Evolutionary conservation across 2,113 vertebrate species (phyloP).

Genomic region (Pelobates fuscus): DNA sequence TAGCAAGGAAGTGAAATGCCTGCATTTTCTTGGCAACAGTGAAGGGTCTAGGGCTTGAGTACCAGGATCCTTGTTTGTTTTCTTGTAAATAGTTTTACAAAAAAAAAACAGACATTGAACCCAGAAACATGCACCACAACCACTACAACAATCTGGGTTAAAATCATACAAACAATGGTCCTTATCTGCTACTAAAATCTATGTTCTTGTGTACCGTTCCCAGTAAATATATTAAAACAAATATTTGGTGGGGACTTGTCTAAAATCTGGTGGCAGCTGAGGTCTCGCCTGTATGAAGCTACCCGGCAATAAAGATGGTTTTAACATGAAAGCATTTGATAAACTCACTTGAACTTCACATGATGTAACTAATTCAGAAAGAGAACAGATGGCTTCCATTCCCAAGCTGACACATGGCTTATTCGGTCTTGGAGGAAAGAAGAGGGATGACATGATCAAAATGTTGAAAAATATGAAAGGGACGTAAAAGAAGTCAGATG

Average conservation of each 20-base stretch:
- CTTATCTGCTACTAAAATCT: too few species aligned
- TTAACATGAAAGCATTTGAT: not conserved
- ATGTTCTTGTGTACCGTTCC: not conserved
- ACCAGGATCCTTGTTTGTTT: too few species aligned
- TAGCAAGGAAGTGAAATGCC: too few species aligned
- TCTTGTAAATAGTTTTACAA: too few species aligned
- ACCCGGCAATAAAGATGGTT: too few species aligned
- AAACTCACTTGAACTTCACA: slow-evolving; percentile 28
- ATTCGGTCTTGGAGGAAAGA: not conserved
- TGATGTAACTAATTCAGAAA: not conserved
- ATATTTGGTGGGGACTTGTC: not conserved
- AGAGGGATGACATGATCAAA: not conserved
- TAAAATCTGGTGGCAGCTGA: not conserved
- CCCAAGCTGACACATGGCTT: not conserved
- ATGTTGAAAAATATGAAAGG: not conserved
- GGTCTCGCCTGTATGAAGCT: too few species aligned
- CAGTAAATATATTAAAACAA: not conserved
- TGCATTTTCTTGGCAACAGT: too few species aligned
- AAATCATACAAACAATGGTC: too few species aligned
- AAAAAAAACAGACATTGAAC: too few species aligned
- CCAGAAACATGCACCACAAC: too few species aligned
- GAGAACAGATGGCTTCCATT: slow-evolving; percentile 21
- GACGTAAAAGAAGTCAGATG: not conserved
- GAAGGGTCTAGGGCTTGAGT: too few species aligned
- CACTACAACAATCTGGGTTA: too few species aligned